Evolutionary conservation across 2,113 vertebrate species (phyloP).

Genomic region (Okapia johnstoni): DNA sequence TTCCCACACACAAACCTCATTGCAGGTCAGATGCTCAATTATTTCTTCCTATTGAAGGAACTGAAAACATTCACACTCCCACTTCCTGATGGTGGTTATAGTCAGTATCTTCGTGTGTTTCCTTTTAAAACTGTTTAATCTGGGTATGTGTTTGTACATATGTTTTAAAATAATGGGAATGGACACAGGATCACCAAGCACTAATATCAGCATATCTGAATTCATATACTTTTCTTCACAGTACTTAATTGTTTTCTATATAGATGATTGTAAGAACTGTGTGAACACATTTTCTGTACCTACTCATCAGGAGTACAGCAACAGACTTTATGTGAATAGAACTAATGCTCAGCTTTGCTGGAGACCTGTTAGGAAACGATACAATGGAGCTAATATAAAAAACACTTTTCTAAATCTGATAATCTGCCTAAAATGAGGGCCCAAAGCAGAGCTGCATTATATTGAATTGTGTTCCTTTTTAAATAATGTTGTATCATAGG

Average conservation of each 20-base stretch:
- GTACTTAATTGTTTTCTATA: background rate
- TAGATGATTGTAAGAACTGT: background rate
- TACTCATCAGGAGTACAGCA: background rate
- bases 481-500: background rate
- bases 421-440: background rate
- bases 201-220: background rate
- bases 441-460: background rate
- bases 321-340: background rate
- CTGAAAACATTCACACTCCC: background rate
- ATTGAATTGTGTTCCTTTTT: background rate
- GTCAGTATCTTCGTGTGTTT: background rate
- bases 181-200: background rate
- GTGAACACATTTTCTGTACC: background rate
- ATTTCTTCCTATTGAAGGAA: background rate
- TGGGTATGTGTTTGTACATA: background rate
- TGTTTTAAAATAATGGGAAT: background rate
- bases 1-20: background rate
- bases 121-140: constrained; percentile 19
- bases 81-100: background rate
- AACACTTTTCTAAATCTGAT: background rate
- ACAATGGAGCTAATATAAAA: background rate
- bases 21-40: background rate
- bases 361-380: background rate
- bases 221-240: background rate
- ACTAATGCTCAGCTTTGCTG: background rate